A percentile compares a stretch with the other conserved stretches of the same genome.
Conservation (phyloP, 2,797 vertebrate species). For the Cuculus canorus region DNA sequence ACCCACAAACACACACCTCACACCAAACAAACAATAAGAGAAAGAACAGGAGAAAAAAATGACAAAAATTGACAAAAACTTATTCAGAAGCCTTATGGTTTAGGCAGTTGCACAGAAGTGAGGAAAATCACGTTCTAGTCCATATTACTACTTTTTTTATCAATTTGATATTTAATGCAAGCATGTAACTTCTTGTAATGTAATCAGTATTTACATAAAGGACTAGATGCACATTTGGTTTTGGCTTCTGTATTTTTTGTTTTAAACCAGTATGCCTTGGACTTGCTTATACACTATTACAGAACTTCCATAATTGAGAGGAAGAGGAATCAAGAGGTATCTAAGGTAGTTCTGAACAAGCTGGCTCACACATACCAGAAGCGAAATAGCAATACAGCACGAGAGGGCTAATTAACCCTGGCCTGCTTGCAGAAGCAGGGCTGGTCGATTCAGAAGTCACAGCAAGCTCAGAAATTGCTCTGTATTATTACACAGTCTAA, state of each 20-base stretch:
- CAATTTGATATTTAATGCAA: background rate
- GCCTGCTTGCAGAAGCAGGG: background rate
- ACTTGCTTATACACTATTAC: background rate
- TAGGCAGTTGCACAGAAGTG: background rate
- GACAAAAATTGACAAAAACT: background rate
- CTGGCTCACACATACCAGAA: background rate
- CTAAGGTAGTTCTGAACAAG: background rate
- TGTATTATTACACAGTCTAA: background rate
- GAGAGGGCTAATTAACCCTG: background rate
- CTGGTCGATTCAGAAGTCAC: background rate
- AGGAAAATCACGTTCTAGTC: background rate
- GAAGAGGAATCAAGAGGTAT: background rate
- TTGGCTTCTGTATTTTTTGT: background rate
- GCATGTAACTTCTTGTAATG: background rate
- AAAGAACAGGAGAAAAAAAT: background rate
- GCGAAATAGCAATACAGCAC: background rate
- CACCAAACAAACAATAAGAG: background rate
- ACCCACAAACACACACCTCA: background rate
- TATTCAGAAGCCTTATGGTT: background rate
- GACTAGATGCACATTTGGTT: background rate
- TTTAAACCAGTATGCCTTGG: background rate
- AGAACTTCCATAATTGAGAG: background rate
- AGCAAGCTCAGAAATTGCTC: background rate
- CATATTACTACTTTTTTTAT: background rate
- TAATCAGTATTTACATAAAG: background rate